Evolutionary conservation across 2,888 invertebrate species (phyloP), one percentile per base, ranked within the genome.

Genomic region (Taenaris catops): DNA sequence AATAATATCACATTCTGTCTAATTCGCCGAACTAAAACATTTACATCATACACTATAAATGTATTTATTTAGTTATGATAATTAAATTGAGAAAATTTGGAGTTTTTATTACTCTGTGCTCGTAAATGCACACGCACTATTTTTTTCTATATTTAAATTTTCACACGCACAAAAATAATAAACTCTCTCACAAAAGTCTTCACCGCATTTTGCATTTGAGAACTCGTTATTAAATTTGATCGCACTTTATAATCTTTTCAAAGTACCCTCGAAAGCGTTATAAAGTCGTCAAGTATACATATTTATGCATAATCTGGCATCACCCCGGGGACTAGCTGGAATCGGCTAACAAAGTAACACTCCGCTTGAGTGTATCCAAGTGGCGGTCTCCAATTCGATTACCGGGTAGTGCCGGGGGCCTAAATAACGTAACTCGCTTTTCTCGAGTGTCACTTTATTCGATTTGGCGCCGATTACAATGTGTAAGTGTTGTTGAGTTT

Each of bases 341-440:
- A 75, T 74, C 71, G 67, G 66, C 76, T 76, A 81, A 83, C 81
- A 80, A 80, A 68, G 81, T 80, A 80, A 78, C 81, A 73, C 79
- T 79, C 54, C 55, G 58, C 66, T 74, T 63, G 63, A 76, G 78
- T 74, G 75, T 60, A 64, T 53, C 63, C 73, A 76, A 83, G 83
- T 81, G 83, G 69, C 67, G 72, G 79, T 75, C 78, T 69, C 61
- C 59, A 62, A 84, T 79, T 83, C 83, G 80, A 81, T 83, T 84
- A 83, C 73, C 51, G 65, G 64, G 54, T 72, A 69, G 71, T 69
- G 70, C 63, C 51, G 63, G 73, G 74, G 72, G 60, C 66, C 65
- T 67, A 74, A 74, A 78, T 76, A 78, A 75, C 68, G 68, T 78
- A 78, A 72, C 78, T 69, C 63, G 59, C 66, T 75, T 74, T 66